These are phyloP conservation scores for Neoascia interrupta DNA, from an alignment of 2,888 invertebrate genomes.

Conservation along the genomic window DNA sequence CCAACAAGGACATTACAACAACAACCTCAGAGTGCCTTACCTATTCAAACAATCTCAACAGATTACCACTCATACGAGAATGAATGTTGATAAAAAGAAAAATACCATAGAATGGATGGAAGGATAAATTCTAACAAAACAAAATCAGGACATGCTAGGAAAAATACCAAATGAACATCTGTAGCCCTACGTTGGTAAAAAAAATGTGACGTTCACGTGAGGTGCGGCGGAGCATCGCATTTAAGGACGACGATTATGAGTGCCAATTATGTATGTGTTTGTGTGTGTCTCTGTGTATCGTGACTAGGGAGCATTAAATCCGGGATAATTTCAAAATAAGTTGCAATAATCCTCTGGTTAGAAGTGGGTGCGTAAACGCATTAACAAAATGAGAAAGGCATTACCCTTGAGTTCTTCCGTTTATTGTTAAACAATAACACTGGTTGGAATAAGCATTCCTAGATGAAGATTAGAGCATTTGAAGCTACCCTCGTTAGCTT, in stretches of 20 bases:
- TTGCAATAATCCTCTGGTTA: constrained; percentile 20
- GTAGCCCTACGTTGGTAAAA: background rate
- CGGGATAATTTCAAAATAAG: constrained; percentile 42
- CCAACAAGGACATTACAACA: background rate
- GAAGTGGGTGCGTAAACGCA: constrained; percentile 33
- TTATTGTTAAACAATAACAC: too few relatives aligned
- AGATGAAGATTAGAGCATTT: too few relatives aligned
- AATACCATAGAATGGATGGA: constrained; percentile 9
- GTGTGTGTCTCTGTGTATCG: constrained; percentile 2
- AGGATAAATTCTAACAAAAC: constrained; percentile 20
- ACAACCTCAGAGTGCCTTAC: constrained; percentile 2
- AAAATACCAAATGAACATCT: background rate
- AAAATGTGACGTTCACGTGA: constrained; percentile 6
- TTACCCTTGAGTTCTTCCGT: constrained; percentile 13
- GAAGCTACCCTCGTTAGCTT: too few relatives aligned
- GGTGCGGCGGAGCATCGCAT: background rate
- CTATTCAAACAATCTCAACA: constrained; percentile 44
- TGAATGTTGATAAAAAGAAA: constrained; percentile 6
- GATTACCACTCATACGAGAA: constrained; percentile 37
- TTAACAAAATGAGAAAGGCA: constrained; percentile 28
- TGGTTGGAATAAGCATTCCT: too few relatives aligned
- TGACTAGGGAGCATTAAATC: constrained; percentile 37
- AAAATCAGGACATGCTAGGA: background rate
- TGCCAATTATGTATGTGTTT: background rate
- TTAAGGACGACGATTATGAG: background rate